A percentile compares a stretch with the other conserved stretches of the same genome.
phyloP scores from a whole-genome alignment of 2,113 vertebrate genomes.

The Chaetorhynchus papuensis region DNA sequence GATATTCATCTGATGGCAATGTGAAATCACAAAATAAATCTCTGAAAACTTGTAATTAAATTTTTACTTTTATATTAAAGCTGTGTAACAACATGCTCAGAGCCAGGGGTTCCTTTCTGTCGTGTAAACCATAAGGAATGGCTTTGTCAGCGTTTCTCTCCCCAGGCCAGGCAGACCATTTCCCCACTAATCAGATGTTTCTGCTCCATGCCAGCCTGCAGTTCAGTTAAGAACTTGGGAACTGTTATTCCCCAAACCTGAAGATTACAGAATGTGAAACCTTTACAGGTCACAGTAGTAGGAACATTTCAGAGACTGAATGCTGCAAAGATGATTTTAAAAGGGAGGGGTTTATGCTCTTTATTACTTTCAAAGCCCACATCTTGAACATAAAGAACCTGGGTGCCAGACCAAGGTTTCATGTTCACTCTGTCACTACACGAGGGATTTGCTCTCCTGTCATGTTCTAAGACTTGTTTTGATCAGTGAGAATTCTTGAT shows the following conservation, averaged over 20 bases:
- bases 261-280: neutral
- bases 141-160: neutral
- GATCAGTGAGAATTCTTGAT: neutral
- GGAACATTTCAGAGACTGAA: neutral
- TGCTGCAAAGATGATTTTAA: neutral
- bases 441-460: neutral
- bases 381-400: neutral
- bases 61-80: neutral
- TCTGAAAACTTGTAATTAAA: neutral
- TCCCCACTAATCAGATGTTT: neutral
- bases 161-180: neutral
- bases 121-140: neutral
- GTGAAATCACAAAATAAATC: neutral
- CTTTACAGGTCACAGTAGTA: neutral
- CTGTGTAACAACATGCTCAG: neutral
- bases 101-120: neutral
- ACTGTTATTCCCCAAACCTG: neutral
- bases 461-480: neutral
- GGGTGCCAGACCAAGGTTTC: neutral
- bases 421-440: fast-evolving
- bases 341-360: neutral
- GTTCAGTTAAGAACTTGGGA: neutral
- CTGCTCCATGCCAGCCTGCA: neutral
- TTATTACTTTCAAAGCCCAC: neutral
- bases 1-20: neutral